These are phyloP conservation scores for Apantesis nais DNA, from an alignment of 2,888 invertebrate genomes.

Conservation along the genomic window DNA sequence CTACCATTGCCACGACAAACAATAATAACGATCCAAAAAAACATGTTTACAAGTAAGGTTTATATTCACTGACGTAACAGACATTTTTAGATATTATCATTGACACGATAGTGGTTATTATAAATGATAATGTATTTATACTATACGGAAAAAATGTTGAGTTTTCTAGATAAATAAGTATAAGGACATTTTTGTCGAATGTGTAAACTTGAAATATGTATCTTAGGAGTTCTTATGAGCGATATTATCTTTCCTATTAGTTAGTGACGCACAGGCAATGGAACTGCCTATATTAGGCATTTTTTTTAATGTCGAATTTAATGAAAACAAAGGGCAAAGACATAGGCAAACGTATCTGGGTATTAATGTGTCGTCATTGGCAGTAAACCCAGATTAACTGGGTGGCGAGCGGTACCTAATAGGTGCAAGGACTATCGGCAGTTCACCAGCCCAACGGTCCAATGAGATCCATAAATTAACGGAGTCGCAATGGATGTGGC, in stretches of 20 bases:
- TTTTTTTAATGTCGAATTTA: not conserved
- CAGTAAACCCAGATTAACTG: not conserved
- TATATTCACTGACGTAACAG: conserved; percentile 12
- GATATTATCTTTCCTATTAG: not conserved
- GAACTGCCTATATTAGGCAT: not conserved
- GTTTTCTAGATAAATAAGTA: not conserved
- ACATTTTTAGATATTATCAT: conserved; percentile 4
- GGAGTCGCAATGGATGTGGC: not conserved
- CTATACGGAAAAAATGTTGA: not conserved
- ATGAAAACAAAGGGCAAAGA: not conserved
- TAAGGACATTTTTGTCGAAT: not conserved
- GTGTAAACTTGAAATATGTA: not conserved
- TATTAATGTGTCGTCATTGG: not conserved
- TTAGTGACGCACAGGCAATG: no score
- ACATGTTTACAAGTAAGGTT: conserved; percentile 19
- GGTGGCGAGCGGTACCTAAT: not conserved
- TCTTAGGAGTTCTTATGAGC: not conserved
- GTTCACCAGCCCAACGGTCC: not conserved
- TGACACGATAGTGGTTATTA: conserved; percentile 10
- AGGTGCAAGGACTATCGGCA: not conserved
- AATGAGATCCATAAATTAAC: not conserved
- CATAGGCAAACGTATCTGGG: not conserved
- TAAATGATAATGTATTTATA: conserved; percentile 14
- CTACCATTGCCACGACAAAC: conserved; percentile 33
- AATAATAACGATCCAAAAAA: conserved; percentile 12